phyloP scores from a whole-genome alignment of 2,797 vertebrate genomes.

The Mergus octosetaceus region DNA sequence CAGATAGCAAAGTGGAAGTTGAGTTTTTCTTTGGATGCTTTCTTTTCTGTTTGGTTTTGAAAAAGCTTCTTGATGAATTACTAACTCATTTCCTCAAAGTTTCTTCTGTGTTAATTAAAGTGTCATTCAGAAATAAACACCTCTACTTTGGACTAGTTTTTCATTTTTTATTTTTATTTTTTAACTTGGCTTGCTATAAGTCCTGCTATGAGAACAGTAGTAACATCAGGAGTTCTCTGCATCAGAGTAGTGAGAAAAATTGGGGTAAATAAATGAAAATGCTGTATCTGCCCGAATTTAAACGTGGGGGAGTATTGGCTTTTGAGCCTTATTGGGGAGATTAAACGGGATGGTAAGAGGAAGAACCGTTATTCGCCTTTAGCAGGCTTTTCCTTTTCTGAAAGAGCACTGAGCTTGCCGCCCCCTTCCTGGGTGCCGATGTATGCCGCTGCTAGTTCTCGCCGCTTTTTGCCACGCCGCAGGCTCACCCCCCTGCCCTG shows the following conservation, averaged over 20 bases:
- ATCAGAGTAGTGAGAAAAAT: no score
- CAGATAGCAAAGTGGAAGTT: neutral
- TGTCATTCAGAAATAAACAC: neutral
- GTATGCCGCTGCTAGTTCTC: no score
- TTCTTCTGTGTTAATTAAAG: neutral
- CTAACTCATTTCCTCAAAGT: neutral
- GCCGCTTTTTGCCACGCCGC: no score
- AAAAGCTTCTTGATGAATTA: neutral
- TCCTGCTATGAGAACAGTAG: accelerated
- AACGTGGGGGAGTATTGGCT: neutral
- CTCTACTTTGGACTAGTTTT: neutral
- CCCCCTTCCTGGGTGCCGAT: no score
- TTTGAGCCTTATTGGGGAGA: neutral
- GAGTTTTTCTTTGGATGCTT: neutral
- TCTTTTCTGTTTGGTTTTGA: neutral
- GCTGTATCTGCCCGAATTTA: neutral
- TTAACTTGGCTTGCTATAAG: neutral
- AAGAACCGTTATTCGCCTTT: neutral
- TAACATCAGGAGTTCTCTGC: neutral
- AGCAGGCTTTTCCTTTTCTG: no score
- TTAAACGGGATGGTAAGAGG: accelerated
- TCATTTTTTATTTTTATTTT: neutral
- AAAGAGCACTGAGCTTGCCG: no score
- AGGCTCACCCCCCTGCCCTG: no score
- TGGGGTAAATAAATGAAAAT: no score